Evolutionary conservation across 2,113 vertebrate genomes (phyloP).

Genomic region (Oryzias javanicus): DNA sequence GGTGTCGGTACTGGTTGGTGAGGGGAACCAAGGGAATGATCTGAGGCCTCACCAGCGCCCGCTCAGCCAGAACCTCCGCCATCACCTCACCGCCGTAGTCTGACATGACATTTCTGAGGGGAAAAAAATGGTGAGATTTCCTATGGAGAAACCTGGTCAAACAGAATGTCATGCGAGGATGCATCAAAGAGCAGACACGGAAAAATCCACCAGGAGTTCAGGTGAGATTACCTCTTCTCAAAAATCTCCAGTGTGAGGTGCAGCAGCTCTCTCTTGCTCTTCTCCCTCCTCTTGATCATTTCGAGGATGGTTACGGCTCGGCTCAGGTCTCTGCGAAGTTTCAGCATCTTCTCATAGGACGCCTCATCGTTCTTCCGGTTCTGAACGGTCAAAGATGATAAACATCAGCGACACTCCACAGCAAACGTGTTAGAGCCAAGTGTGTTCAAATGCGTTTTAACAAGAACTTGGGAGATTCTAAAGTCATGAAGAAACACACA

Average conservation of each 20-base stretch:
- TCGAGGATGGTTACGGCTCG: constrained; percentile 96
- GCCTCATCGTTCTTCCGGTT: constrained; percentile 99
- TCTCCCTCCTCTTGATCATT: constrained; percentile 98
- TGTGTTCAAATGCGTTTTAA: too few species aligned
- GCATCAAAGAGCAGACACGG: too few species aligned
- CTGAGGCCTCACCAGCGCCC: constrained; percentile 91
- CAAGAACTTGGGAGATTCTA: too few species aligned
- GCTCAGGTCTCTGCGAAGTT: constrained; percentile 93
- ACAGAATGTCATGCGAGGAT: too few species aligned
- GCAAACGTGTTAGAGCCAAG: too few species aligned
- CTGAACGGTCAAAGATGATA: constrained; percentile 58
- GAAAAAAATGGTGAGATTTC: background rate
- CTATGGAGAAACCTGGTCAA: too few species aligned
- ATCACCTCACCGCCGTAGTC: constrained; percentile 93
- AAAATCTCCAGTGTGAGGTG: constrained; percentile 98
- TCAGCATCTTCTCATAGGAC: constrained; percentile 99
- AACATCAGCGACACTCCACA: too few species aligned
- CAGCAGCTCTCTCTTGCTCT: constrained; percentile 95
- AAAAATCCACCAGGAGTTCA: background rate
- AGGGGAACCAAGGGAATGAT: constrained; percentile 91
- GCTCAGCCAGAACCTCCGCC: constrained; percentile 94
- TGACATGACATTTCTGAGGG: constrained; percentile 87
- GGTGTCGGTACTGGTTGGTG: constrained; percentile 90
- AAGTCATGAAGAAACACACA: too few species aligned
- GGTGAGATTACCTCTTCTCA: constrained; percentile 87